Base-by-base conservation (phyloP, 2,888 invertebrate genomes). In the Theretra japonica region DNA sequence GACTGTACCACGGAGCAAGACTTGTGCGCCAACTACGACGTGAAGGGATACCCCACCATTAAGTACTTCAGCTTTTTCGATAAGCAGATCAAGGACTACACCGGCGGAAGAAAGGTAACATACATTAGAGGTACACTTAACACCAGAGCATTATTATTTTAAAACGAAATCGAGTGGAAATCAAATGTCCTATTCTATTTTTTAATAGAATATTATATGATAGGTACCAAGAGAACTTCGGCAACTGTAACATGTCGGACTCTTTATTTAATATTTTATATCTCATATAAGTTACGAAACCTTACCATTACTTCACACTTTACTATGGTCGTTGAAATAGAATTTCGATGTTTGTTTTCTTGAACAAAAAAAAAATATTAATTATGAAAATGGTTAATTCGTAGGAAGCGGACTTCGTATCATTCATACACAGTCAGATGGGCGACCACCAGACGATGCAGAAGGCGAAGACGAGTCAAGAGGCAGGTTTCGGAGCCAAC, bases 51-150 rank as follows among this genome's bases (percentile, higher is more conserved):
- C 89, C 98, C 98, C 4, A 98, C 98, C 0, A 95, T 98, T 77
- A 97, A 97, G 85, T 98, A 98, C 89, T 98, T 97, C 86, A 97
- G 96, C 84, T 97, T 97, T 87, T 97, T 96, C 82, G 96, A 97
- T 79, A 97, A 97, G 83, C 88, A 93, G 0, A 94, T 96, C 74
- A 95, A 95, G 70, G 95, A 95, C 11, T 98, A 98, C 84, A 96
- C 94, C 73, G 97, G 97, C 0, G 97, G 97, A 0, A 95, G 98
- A 79, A 96, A 96, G 90, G 97, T 97, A 86, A 88, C 4, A 33
- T 8, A 33, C 15, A 15, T 19, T 15, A 17, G 3, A 48, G 3
- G 5, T 48, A 48, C 17, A 48, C 48, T 48, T 48, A 28, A 28
- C 28, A 28, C 28, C 3, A 28, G 3, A 5, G 28, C 28, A 2